Conservation (phyloP, 2,888 invertebrate species). For the Maniola hyperantus region DNA sequence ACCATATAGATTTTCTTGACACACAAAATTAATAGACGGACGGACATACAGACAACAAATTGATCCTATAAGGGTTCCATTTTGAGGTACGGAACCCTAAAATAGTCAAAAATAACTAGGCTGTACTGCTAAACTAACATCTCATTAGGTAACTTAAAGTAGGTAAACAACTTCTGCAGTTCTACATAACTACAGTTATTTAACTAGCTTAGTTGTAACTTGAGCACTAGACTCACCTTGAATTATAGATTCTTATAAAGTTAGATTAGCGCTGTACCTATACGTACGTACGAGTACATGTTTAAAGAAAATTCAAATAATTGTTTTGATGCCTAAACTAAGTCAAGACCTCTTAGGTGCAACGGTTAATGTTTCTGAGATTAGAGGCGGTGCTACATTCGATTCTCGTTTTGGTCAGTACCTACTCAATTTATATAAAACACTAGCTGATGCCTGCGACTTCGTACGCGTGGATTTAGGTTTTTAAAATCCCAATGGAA, state of each 20-base stretch:
- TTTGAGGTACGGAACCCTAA: no score
- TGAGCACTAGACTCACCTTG: conserved; percentile 17
- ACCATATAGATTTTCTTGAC: no score
- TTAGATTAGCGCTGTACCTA: neutral
- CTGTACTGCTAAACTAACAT: neutral
- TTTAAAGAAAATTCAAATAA: neutral
- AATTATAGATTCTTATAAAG: neutral
- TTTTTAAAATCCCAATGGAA: no score
- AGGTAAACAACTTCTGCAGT: conserved; percentile 30
- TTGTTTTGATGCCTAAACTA: no score
- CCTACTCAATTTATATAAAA: no score
- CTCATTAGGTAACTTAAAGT: conserved; percentile 11
- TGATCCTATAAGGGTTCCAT: no score
- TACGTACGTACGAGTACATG: neutral
- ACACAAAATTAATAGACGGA: no score
- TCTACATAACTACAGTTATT: conserved; percentile 15
- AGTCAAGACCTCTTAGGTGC: no score
- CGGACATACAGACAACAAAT: no score
- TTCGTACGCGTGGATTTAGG: no score
- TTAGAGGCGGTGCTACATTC: neutral
- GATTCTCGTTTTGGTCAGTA: neutral
- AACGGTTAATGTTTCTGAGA: no score
- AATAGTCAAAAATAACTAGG: neutral
- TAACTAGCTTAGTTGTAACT: conserved; percentile 16
- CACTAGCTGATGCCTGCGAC: no score